Evolutionary conservation across 1,140 invertebrate genomes (phyloP).

Genomic region (Pinna nobilis): DNA sequence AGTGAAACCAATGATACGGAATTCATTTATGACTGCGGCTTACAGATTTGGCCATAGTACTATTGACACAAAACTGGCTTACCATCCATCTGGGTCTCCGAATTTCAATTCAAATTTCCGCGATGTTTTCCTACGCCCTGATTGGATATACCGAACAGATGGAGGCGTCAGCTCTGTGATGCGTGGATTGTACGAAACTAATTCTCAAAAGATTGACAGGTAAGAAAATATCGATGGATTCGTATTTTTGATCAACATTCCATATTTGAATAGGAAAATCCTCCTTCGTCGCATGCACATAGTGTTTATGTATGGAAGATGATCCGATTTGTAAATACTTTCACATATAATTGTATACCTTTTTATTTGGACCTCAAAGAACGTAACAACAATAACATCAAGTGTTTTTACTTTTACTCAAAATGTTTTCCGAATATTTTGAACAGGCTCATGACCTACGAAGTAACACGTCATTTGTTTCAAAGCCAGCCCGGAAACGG

Average conservation of each 20-base stretch:
- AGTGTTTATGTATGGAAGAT: no score
- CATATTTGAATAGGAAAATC: not conserved
- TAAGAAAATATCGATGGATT: not conserved
- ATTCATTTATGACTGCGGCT: constrained; percentile 96
- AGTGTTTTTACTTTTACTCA: no score
- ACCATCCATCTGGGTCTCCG: constrained; percentile 77
- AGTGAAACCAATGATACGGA: constrained; percentile 89
- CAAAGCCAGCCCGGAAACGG: constrained; percentile 24
- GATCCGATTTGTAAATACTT: no score
- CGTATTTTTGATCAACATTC: not conserved
- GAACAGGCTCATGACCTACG: constrained; percentile 65
- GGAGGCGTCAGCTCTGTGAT: constrained; percentile 26
- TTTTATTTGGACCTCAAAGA: no score
- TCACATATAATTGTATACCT: no score
- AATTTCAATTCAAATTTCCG: constrained; percentile 12
- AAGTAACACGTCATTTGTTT: constrained; percentile 95
- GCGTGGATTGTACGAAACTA: constrained; percentile 24
- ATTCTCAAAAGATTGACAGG: constrained; percentile 28
- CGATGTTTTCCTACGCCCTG: constrained; percentile 17
- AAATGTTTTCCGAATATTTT: no score
- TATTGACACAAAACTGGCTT: constrained; percentile 92
- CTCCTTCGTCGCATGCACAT: no score
- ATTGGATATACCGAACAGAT: constrained; percentile 22
- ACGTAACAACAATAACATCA: no score
- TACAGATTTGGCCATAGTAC: constrained; percentile 95